Percentiles rank a stretch among this genome's conserved stretches.
These are phyloP conservation scores for Crotophaga sulcirostris DNA, from an alignment of 2,113 vertebrate species.

Conservation along the genomic window DNA sequence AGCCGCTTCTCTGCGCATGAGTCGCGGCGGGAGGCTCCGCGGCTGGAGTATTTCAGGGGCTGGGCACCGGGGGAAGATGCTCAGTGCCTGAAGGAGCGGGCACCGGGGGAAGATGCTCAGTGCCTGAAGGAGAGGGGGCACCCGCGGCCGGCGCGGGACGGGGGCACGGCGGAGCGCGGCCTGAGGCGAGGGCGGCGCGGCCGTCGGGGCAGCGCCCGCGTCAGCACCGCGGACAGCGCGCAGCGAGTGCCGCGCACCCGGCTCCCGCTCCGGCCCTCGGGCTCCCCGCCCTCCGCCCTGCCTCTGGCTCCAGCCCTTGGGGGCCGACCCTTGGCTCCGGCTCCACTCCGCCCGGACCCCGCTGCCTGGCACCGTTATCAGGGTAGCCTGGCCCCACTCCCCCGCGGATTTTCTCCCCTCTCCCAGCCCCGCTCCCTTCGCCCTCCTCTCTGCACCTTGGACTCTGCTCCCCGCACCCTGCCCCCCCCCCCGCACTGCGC, in stretches of 20 bases:
- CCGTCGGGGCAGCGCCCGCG: not conserved
- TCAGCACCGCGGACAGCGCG: slow-evolving; percentile 87
- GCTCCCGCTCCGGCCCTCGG: too few species aligned
- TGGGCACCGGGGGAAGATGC: not conserved
- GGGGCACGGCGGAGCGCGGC: not conserved
- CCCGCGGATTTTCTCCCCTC: not conserved
- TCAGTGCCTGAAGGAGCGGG: not conserved
- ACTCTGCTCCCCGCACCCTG: not conserved
- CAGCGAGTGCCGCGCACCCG: not conserved
- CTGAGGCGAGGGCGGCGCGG: not conserved
- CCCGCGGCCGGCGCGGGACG: not conserved
- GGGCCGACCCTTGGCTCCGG: not conserved
- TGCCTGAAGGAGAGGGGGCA: not conserved
- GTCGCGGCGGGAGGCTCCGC: slow-evolving; percentile 4
- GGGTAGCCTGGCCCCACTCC: not conserved
- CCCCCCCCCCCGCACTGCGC: not conserved
- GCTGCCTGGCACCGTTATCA: slow-evolving; percentile 76
- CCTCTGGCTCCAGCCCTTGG: not conserved
- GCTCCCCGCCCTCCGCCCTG: not conserved
- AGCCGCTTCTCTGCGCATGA: not conserved
- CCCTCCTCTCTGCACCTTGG: not conserved
- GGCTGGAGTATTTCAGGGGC: slow-evolving; percentile 15
- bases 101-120: not conserved
- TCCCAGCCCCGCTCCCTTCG: not conserved
- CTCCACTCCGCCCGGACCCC: not conserved